Evolutionary conservation across 1,140 invertebrate genomes (phyloP), one percentile per base, ranked within the genome.

Genomic region (Ceratina calcarata): DNA sequence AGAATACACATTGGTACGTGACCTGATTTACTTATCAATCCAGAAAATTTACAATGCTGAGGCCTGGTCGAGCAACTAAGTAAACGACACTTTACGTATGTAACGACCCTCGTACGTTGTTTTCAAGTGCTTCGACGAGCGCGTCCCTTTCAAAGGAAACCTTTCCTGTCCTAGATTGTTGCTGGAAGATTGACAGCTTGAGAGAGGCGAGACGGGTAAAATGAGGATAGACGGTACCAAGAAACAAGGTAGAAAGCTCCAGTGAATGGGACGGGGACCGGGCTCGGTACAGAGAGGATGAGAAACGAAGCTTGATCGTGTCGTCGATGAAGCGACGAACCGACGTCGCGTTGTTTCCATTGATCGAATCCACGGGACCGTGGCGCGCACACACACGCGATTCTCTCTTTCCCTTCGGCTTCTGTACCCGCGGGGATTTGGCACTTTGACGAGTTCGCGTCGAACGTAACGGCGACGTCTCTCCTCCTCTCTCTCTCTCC

Each of bases 401-500:
- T 69, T 68, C 72, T 67, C 57, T 72, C 66, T 75, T 37, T 61
- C 24, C 61, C 58, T 45, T 16, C 57, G 55, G 71, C 81, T 77
- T 72, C 75, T 72, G 62, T 68, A 82, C 67, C 83, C 83, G 55
- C 68, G 72, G 76, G 80, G 64, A 86, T 85, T 85, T 82, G 83
- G 75, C 76, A 85, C 83, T 86, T 86, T 86, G 84, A 85, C 83
- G 84, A 85, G 80, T 61, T 82, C 80, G 53, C 74, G 69, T 85
- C 72, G 70, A 78, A 64, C 75, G 68, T 70, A 66, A 62, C 78
- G 61, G 49, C 6, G n/a, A 13, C 10, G 18, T 57, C 78, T 53
- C 20, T 55, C 64, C 22, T 45, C 22, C 18, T 60, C 27, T 62
- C 51, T 60, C 22, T 32, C 27, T 6, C 13, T 22, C 10, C 16